Evolutionary conservation across 2,113 vertebrate genomes (phyloP).

Genomic region (Pseudois nayaur): DNA sequence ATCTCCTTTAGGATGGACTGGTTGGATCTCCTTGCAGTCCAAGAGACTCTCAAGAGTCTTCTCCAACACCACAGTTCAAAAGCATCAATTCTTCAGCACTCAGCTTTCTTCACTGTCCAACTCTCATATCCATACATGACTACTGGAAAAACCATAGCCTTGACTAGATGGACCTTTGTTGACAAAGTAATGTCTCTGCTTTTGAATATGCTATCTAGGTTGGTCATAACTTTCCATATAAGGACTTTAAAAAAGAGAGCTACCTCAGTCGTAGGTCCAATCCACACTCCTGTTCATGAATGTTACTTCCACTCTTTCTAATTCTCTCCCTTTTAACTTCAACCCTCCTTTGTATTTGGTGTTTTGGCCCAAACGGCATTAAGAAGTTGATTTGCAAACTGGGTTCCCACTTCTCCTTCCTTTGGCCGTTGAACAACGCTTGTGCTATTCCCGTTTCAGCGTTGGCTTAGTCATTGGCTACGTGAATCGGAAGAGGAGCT

Average conservation of each 20-base stretch:
- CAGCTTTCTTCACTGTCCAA: too few species aligned
- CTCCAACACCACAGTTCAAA: too few species aligned
- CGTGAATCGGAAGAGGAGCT: not conserved
- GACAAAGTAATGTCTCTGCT: too few species aligned
- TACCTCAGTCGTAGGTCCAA: not conserved
- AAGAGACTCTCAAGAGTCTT: too few species aligned
- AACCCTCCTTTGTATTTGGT: not conserved
- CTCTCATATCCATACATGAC: too few species aligned
- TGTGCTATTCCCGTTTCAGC: not conserved
- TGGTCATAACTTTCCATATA: too few species aligned
- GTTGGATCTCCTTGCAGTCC: too few species aligned
- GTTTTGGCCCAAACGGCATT: fast-evolving
- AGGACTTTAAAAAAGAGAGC: not conserved
- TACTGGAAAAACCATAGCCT: too few species aligned
- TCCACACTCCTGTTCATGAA: not conserved
- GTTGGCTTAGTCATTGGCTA: not conserved
- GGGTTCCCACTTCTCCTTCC: not conserved
- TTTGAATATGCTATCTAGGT: too few species aligned
- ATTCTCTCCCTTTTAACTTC: not conserved
- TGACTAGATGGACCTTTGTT: too few species aligned
- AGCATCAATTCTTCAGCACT: fast-evolving
- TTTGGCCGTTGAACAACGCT: not conserved
- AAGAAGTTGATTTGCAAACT: not conserved
- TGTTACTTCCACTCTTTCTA: not conserved
- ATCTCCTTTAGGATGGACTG: too few species aligned